Evolutionary conservation across 2,797 vertebrate species (phyloP).

Genomic region (Astyanax mexicanus): DNA sequence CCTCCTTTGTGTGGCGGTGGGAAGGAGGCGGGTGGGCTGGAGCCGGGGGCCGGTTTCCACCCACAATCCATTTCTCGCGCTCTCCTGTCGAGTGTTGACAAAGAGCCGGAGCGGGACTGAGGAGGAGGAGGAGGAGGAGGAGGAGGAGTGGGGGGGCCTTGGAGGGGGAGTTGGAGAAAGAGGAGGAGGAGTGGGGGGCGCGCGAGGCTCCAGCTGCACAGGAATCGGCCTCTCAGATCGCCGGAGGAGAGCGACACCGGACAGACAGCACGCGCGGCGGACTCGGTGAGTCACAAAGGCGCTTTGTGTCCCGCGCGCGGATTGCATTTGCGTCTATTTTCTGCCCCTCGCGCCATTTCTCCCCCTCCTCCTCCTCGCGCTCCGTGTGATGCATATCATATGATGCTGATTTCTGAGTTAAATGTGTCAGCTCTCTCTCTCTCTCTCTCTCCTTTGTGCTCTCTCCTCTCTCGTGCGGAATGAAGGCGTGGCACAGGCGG

Average conservation of each 20-base stretch:
- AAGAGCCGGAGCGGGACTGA: slow-evolving; percentile 66
- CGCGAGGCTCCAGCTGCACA: background rate
- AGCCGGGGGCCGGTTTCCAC: slow-evolving; percentile 69
- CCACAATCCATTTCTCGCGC: slow-evolving; percentile 68
- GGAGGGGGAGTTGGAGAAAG: background rate
- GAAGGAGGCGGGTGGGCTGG: slow-evolving; percentile 58
- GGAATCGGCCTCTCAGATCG: slow-evolving; percentile 1
- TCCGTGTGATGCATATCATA: slow-evolving; percentile 80
- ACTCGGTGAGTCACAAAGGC: slow-evolving; percentile 75
- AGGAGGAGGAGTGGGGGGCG: background rate
- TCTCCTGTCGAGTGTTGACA: slow-evolving; percentile 80
- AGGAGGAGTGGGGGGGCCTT: background rate
- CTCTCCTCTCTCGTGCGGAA: slow-evolving; percentile 37
- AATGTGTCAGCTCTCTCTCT: slow-evolving; percentile 76
- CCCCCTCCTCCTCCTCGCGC: slow-evolving; percentile 30
- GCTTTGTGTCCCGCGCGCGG: slow-evolving; percentile 75
- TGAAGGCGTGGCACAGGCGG: slow-evolving; percentile 86
- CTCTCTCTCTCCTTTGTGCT: slow-evolving; percentile 64
- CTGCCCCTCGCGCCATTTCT: slow-evolving; percentile 56
- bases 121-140: background rate
- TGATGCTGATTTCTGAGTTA: slow-evolving; percentile 76
- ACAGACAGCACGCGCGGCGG: slow-evolving; percentile 53
- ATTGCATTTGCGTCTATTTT: slow-evolving; percentile 65
- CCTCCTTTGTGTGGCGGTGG: slow-evolving; percentile 59
- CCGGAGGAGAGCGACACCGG: slow-evolving; percentile 23